Base-by-base conservation (phyloP, 1,140 invertebrate species). In the Gonioctena quinquepunctata region DNA sequence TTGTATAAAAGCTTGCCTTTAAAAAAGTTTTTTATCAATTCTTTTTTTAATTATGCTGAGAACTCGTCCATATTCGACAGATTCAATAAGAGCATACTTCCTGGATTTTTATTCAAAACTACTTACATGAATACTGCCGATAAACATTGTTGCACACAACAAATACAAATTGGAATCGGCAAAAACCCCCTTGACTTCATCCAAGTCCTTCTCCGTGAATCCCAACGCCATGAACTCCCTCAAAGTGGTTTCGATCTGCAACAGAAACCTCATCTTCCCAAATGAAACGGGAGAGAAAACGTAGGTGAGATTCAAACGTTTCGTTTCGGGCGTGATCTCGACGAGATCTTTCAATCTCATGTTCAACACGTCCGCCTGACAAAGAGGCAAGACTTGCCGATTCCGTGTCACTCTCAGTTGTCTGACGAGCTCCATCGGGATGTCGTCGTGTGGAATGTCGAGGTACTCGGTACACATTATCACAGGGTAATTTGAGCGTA, bases 181-280 rank as follows among this genome's bases (percentile, higher is more conserved):
- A 86, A 99, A 98, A 77, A 99, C 94, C 57, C 93, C 92, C 85
- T 99, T 99, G 0, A 99, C 90, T 87, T 99, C 96, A 86, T 99
- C 97, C 50, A 96, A 86, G 85, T 99, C 97, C 84, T 97, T 97
- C 56, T 93, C 90, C 56, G 91, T 92, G 78, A 99, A 98, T 18
- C 97, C 97, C 25, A 96, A 84, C 27, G 82, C 76, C 16, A 89
- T 84, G 69, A 98, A 87, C 42, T 89, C 89, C 22, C 89, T 84
- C 72, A 98, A 89, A 2, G 95, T 91, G 21, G 90, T 85, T 76
- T 94, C 89, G 76, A 98, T 90, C 79, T 96, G 93, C 18, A 92
- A 82, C 76, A 93, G 89, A 75, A 97, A 84, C 68, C 92, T 87
- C 28, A 92, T 82, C 71, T 90, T 91, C 61, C 91, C 92, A 76